Evolutionary conservation across 2,888 invertebrate species (phyloP).

Genomic region (Leptogaster cylindrica): DNA sequence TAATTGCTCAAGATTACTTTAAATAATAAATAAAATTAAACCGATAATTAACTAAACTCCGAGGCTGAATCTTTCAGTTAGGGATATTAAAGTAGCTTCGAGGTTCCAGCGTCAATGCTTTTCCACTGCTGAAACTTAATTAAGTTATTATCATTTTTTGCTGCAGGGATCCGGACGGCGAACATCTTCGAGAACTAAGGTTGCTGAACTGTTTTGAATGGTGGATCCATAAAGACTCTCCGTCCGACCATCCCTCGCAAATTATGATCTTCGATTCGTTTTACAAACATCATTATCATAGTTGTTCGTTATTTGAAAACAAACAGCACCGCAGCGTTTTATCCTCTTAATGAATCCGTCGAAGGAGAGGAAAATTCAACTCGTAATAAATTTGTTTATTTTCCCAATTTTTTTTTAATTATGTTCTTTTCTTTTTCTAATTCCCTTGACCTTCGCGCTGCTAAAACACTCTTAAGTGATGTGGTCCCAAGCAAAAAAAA

Average conservation of each 20-base stretch:
- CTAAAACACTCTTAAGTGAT: no score
- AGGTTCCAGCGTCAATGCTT: neutral
- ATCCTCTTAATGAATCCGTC: slow-evolving; percentile 19
- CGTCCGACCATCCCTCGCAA: slow-evolving; percentile 4
- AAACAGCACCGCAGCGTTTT: neutral
- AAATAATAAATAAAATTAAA: slow-evolving; percentile 25
- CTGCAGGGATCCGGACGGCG: neutral
- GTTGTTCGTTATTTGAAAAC: neutral
- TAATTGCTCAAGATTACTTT: slow-evolving; percentile 2
- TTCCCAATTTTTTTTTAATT: neutral
- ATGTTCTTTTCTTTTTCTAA: neutral
- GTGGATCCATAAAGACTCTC: neutral
- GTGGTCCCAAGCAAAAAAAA: neutral
- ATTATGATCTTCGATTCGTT: slow-evolving; percentile 39
- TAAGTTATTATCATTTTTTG: slow-evolving; percentile 16
- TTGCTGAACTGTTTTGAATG: neutral
- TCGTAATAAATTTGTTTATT: slow-evolving; percentile 16
- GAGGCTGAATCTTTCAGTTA: neutral
- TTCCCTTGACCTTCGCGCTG: no score
- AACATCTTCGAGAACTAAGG: neutral
- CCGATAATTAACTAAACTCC: slow-evolving; percentile 12
- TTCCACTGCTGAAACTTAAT: neutral
- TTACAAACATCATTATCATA: slow-evolving; percentile 36
- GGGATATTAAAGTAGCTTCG: neutral
- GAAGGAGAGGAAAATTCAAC: neutral